Evolutionary conservation across 2,888 invertebrate genomes (phyloP), one percentile per base, ranked within the genome.

Genomic region (Drosophila siamana): DNA sequence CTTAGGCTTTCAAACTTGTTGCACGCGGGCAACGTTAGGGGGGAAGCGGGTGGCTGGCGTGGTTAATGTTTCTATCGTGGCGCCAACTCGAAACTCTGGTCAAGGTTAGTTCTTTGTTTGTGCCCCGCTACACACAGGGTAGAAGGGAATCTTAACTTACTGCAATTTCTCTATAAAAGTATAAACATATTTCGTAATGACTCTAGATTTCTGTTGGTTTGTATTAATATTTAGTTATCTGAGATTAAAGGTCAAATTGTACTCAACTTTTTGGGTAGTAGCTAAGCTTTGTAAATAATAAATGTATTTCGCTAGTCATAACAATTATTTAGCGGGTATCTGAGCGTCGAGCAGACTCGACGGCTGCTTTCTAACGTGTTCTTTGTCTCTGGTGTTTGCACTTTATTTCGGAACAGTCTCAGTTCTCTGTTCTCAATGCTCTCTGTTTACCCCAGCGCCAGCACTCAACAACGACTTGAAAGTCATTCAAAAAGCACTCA

Each of bases 1-100:
- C 51, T 51, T 68, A 64, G 52, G 40, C 59, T 55, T 59, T 62
- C 62, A 57, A 69, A 83, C 83, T 83, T 83, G 87, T 86, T 83
- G 83, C 81, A 69, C 40, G 13, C 43, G 24, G 43, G 40, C 46
- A 44, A 26, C 57, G 33, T 43, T 9, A 5, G 22, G 13, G 28
- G n/a, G 61, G 22, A n/a, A 50, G 60, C 16, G 41, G 40, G 24
- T 7, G 47, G 28, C 36, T 22, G 47, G 2, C 43, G 40, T 16
- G 16, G 61, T 38, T 15, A n/a, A 26, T 9, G 33, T 43, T 11
- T 2, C 13, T 24, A 13, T 4, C 54, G 26, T 36, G 48, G 55
- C 67, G 63, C 64, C 68, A 68, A 54, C 68, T 60, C 43, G 28
- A 69, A 64, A 43, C 41, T 28, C 52, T 41, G 47, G 19, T 44